Evolutionary conservation across 2,888 invertebrate species (phyloP).

Genomic region (Lithodes maja): DNA sequence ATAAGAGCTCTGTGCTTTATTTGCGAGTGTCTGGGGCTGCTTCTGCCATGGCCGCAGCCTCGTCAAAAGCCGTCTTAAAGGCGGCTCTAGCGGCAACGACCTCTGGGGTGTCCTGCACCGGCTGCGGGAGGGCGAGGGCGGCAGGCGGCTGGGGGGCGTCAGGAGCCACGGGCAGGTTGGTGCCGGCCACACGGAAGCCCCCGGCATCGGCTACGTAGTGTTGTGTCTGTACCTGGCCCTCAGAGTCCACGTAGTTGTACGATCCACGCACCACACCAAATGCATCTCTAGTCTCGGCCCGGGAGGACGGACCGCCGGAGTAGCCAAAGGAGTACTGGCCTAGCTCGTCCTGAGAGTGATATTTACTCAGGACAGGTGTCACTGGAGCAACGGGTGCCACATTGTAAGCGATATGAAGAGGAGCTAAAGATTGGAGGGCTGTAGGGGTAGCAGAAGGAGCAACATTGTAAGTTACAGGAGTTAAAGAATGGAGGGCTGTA

Average conservation of each 20-base stretch:
- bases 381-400: constrained; percentile 13
- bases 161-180: constrained; percentile 77
- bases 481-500: neutral
- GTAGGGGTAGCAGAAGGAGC: neutral
- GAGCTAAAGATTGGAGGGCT: neutral
- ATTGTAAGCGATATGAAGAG: neutral
- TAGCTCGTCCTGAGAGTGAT: constrained; percentile 29
- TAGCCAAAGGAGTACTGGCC: constrained; percentile 78
- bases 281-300: constrained; percentile 76
- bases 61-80: neutral
- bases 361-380: constrained; percentile 1
- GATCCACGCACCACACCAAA: constrained; percentile 54
- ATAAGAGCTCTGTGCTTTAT: neutral
- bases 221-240: constrained; percentile 79
- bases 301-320: constrained; percentile 80
- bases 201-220: constrained; percentile 72
- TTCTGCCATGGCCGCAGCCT: constrained; percentile 43
- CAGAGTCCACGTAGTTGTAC: constrained; percentile 60
- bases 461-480: neutral
- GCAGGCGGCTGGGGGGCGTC: constrained; percentile 65
- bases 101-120: constrained; percentile 74
- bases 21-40: constrained; percentile 53
- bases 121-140: constrained; percentile 72
- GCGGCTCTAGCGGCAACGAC: constrained; percentile 73
- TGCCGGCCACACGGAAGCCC: constrained; percentile 81